These are phyloP conservation scores for Drosophila sp. DNA, from an alignment of 1,140 invertebrate genomes.

Conservation along the genomic window DNA sequence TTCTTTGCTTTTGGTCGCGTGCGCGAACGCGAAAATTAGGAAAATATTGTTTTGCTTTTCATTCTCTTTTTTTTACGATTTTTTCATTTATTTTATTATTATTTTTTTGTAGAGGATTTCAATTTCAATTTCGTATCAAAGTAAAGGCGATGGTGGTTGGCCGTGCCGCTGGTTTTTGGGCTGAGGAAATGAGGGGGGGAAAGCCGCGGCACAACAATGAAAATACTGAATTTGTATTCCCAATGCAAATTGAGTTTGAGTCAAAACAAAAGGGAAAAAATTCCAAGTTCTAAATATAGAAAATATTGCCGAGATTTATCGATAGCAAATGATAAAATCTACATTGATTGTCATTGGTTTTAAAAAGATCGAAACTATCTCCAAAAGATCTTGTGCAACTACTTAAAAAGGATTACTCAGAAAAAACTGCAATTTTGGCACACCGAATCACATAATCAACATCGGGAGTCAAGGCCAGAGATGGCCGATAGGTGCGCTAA, in stretches of 20 bases:
- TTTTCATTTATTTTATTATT: slow-evolving; percentile 37
- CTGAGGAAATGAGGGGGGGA: neutral
- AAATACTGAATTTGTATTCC: neutral
- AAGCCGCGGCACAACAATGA: neutral
- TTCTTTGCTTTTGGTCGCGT: slow-evolving; percentile 73
- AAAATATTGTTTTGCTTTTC: slow-evolving; percentile 74
- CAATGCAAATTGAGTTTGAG: neutral
- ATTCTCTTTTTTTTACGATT: slow-evolving; percentile 22
- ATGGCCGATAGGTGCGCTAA: too few relatives aligned
- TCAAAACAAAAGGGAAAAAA: too few relatives aligned
- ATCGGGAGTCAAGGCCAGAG: too few relatives aligned
- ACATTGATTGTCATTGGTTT: too few relatives aligned
- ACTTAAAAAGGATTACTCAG: too few relatives aligned
- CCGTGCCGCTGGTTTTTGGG: neutral
- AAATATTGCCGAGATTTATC: too few relatives aligned
- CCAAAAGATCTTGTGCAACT: too few relatives aligned
- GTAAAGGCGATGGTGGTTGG: slow-evolving; percentile 55
- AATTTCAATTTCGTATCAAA: slow-evolving; percentile 62
- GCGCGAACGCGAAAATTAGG: slow-evolving; percentile 74
- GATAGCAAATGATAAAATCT: too few relatives aligned
- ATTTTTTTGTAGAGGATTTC: slow-evolving; percentile 66
- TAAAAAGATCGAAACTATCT: too few relatives aligned
- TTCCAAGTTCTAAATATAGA: too few relatives aligned
- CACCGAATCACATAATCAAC: too few relatives aligned
- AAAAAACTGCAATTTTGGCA: too few relatives aligned